Percentiles rank a stretch among this genome's conserved stretches.
These are phyloP conservation scores for Tapirus terrestris DNA, from an alignment of 2,113 vertebrate genomes.

Conservation along the genomic window DNA sequence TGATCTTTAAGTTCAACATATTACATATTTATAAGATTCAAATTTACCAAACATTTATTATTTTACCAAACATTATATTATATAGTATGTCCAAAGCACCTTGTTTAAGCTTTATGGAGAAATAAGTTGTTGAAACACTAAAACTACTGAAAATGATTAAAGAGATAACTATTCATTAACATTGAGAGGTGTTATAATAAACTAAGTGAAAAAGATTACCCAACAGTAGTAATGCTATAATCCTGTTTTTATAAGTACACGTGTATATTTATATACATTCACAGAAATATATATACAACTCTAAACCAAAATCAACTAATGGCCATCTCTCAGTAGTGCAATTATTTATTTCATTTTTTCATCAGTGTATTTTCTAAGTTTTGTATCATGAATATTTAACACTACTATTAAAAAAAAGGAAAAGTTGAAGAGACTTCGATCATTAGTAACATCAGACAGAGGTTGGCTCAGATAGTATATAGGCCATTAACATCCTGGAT, in stretches of 20 bases:
- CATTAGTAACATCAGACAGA: neutral
- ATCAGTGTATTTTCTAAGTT: slow-evolving; percentile 3
- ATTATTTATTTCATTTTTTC: slow-evolving; percentile 4
- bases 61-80: neutral
- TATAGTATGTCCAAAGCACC: slow-evolving; percentile 3
- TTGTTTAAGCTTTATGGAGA: slow-evolving; percentile 17
- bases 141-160: slow-evolving; percentile 5
- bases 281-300: neutral
- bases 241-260: slow-evolving; percentile 10
- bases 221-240: neutral
- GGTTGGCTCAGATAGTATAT: neutral
- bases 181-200: slow-evolving; percentile 27
- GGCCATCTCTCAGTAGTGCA: neutral
- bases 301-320: slow-evolving; percentile 29
- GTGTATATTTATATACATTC: neutral
- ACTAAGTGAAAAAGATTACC: slow-evolving; percentile 26
- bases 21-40: neutral
- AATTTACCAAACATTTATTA: neutral
- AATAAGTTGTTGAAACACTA: slow-evolving; percentile 9
- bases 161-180: neutral
- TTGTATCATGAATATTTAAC: slow-evolving; percentile 1
- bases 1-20: slow-evolving; percentile 15
- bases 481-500: neutral
- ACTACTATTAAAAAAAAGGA: neutral
- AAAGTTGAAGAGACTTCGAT: neutral